These are phyloP conservation scores for Tadarida brasiliensis DNA, from an alignment of 2,797 vertebrate genomes.

Conservation along the genomic window DNA sequence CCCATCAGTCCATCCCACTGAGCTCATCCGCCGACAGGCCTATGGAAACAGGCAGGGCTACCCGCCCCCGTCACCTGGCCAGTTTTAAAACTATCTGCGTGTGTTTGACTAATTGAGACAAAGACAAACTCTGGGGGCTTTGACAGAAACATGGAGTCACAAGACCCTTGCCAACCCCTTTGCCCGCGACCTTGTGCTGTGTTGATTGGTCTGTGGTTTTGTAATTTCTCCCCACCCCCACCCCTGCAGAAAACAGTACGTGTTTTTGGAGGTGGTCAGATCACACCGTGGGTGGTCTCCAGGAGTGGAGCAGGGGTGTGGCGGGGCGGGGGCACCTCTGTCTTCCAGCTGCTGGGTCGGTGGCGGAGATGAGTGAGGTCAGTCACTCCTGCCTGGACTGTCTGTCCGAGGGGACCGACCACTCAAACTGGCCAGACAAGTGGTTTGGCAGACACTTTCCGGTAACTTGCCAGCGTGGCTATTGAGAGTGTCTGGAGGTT, in stretches of 20 bases:
- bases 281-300: neutral
- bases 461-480: neutral
- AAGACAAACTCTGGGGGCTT: conserved; percentile 1
- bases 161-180: neutral
- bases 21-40: neutral
- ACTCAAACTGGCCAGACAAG: neutral
- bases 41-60: neutral
- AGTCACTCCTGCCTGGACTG: neutral
- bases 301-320: neutral
- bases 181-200: neutral
- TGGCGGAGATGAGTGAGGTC: neutral
- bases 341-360: neutral
- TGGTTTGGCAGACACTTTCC: neutral
- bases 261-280: neutral
- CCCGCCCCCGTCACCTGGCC: neutral
- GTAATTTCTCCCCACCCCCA: neutral
- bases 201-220: neutral
- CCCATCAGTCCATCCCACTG: neutral
- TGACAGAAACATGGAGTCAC: neutral
- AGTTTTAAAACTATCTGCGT: conserved; percentile 15
- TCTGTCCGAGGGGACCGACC: neutral
- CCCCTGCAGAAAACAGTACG: neutral
- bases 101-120: conserved; percentile 33
- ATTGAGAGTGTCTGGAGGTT: neutral
- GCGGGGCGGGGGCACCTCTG: neutral